Percentiles rank a stretch among this genome's conserved stretches.
phyloP scores from a whole-genome alignment of 2,113 vertebrate species.

The Panthera leo region DNA sequence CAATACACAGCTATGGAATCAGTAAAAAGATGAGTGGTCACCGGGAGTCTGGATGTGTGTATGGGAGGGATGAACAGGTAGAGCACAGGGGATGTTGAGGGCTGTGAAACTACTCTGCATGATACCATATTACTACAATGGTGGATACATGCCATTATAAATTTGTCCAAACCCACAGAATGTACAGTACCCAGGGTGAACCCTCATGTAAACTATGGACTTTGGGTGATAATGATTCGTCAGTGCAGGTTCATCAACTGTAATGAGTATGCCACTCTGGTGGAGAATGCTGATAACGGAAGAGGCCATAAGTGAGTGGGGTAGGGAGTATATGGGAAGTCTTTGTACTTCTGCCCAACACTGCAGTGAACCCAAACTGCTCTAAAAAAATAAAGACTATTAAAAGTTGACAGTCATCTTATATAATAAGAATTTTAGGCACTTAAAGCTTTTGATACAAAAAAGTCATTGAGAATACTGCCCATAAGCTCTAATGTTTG shows the following conservation, averaged over 20 bases:
- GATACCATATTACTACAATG: neutral
- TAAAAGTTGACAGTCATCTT: neutral
- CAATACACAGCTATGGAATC: neutral
- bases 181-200: neutral
- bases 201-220: neutral
- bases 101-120: neutral
- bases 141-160: neutral
- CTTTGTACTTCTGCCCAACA: neutral
- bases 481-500: neutral
- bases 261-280: neutral
- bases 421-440: neutral
- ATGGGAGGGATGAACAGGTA: neutral
- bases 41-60: neutral
- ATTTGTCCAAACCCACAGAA: neutral
- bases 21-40: neutral
- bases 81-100: neutral
- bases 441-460: neutral
- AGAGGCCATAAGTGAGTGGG: neutral
- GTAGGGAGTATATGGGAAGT: neutral
- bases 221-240: neutral
- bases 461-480: neutral
- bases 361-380: neutral
- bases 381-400: neutral
- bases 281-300: neutral
- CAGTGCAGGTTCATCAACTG: neutral